Conservation (phyloP, 2,888 invertebrate species). For the Neoascia interrupta region DNA sequence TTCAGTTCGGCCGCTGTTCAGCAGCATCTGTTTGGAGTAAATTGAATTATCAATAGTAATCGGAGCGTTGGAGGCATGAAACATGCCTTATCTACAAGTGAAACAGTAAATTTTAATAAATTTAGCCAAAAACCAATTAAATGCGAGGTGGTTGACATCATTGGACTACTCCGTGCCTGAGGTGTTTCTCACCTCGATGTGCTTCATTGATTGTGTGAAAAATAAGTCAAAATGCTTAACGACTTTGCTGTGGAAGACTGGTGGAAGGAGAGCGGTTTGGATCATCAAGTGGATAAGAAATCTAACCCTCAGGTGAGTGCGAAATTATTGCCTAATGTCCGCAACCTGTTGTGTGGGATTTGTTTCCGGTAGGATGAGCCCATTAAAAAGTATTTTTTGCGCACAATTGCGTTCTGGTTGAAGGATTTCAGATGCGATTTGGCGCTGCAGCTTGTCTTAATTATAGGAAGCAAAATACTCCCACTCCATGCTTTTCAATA, state of each 20-base stretch:
- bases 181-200: not conserved
- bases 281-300: not conserved
- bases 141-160: not conserved
- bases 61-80: not conserved
- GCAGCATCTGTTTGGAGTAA: slow-evolving; percentile 38
- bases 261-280: slow-evolving; percentile 10
- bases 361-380: slow-evolving; percentile 30
- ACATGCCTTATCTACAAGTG: not conserved
- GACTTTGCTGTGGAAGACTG: slow-evolving; percentile 10
- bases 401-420: too few relatives aligned
- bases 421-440: too few relatives aligned
- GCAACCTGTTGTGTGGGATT: slow-evolving; percentile 10
- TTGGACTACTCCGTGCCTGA: not conserved
- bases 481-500: too few relatives aligned
- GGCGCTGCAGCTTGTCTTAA: too few relatives aligned
- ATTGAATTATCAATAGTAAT: not conserved
- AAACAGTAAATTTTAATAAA: not conserved
- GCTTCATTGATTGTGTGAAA: not conserved
- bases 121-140: not conserved
- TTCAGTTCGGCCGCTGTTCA: not conserved
- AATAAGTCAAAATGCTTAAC: slow-evolving; percentile 25
- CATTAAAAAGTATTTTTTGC: too few relatives aligned
- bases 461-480: too few relatives aligned
- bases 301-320: slow-evolving; percentile 9
- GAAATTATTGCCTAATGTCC: too few relatives aligned